These are phyloP conservation scores for Chymomyza caudatula DNA, from an alignment of 2,888 invertebrate species.

Conservation along the genomic window DNA sequence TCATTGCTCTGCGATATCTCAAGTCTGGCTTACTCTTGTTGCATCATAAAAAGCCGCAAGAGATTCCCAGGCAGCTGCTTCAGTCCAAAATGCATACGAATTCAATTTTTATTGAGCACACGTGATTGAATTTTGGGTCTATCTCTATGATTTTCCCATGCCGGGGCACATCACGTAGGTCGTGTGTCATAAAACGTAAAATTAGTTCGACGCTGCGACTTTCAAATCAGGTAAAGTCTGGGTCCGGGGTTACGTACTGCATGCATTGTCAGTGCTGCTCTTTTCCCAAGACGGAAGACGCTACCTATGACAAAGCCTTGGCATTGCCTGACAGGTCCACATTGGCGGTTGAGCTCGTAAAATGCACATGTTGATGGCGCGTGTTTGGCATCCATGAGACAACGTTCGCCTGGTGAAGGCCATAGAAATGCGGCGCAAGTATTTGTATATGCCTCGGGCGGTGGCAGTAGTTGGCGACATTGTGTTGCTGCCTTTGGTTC, in stretches of 20 bases:
- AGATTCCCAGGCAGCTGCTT: not conserved
- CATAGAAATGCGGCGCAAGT: not conserved
- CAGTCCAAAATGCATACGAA: constrained; percentile 27
- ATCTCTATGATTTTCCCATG: constrained; percentile 59
- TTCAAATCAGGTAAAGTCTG: not conserved
- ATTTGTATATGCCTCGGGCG: not conserved
- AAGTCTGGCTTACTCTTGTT: not conserved
- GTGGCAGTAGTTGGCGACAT: too few relatives aligned
- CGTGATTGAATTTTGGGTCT: constrained; percentile 56
- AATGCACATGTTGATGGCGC: constrained; percentile 67
- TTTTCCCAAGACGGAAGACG: not conserved
- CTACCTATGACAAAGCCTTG: constrained; percentile 1
- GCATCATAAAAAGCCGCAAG: constrained; percentile 18
- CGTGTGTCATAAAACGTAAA: constrained; percentile 68
- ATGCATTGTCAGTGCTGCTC: not conserved
- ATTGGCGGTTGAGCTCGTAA: constrained; percentile 47
- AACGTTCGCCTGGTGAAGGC: not conserved
- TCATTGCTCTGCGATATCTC: constrained; percentile 1
- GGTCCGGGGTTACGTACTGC: not conserved
- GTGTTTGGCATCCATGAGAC: not conserved
- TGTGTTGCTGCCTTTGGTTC: constrained; percentile 7
- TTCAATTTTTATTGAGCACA: constrained; percentile 63
- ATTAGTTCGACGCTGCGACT: constrained; percentile 56
- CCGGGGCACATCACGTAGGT: constrained; percentile 53
- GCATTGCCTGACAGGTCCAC: constrained; percentile 31